These are phyloP conservation scores for Campoplex capitator DNA, from an alignment of 2,888 invertebrate genomes.

Conservation along the genomic window DNA sequence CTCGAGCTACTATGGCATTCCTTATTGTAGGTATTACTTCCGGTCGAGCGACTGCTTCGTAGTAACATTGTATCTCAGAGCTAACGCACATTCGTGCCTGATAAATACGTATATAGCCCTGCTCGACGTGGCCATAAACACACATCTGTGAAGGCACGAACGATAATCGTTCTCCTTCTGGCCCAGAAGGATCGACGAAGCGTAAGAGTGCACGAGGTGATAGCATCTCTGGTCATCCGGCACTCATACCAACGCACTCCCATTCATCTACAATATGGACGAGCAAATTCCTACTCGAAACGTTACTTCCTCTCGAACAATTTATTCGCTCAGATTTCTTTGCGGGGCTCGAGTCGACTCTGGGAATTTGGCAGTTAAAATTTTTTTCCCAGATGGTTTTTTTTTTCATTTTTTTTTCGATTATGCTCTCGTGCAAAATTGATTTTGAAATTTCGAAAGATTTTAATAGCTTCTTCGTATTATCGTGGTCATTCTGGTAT, in stretches of 20 bases:
- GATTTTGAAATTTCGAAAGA: too few relatives aligned
- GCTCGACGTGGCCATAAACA: slow-evolving; percentile 25
- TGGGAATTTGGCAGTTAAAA: background rate
- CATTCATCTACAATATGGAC: background rate
- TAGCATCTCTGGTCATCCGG: slow-evolving; percentile 42
- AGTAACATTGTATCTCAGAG: slow-evolving; percentile 19
- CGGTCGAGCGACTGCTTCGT: slow-evolving; percentile 67
- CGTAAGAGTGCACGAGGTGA: slow-evolving; percentile 17
- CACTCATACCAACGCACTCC: slow-evolving; percentile 6
- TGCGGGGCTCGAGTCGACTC: background rate
- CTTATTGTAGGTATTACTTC: slow-evolving; percentile 72
- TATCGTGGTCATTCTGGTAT: too few relatives aligned
- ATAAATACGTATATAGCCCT: slow-evolving; percentile 18
- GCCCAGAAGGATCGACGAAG: slow-evolving; percentile 42
- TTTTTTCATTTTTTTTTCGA: too few relatives aligned
- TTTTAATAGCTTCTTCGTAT: too few relatives aligned
- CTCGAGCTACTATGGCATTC: slow-evolving; percentile 36
- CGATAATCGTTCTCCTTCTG: slow-evolving; percentile 73
- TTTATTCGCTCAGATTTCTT: background rate
- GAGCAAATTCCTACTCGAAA: background rate
- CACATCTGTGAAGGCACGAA: slow-evolving; percentile 71
- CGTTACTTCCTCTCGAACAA: background rate
- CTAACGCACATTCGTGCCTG: slow-evolving; percentile 28
- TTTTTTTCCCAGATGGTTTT: background rate
- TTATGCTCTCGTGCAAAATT: too few relatives aligned